phyloP scores from a whole-genome alignment of 2,113 vertebrate species.

The Procavia capensis region DNA sequence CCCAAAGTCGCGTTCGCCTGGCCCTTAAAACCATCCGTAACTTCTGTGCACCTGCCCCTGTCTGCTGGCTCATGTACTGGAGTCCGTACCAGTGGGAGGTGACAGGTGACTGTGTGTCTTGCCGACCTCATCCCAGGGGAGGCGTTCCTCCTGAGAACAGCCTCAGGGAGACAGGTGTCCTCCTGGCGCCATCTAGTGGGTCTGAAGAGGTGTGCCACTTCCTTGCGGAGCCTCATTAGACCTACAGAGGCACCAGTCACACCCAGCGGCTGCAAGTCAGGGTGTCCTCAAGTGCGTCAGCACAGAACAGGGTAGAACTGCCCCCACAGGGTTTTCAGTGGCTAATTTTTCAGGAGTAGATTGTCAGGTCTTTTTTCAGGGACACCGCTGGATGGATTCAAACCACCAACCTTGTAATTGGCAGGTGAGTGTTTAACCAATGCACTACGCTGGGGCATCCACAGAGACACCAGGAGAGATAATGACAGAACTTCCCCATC shows the following conservation, averaged over 20 bases:
- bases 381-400: background rate
- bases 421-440: background rate
- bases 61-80: background rate
- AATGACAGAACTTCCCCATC: background rate
- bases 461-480: background rate
- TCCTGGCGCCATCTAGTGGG: constrained; percentile 63
- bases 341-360: background rate
- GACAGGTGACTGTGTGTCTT: too few species aligned
- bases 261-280: background rate
- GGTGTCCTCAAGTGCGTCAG: background rate
- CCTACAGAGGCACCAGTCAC: too few species aligned
- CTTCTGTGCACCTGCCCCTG: background rate
- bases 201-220: fast-evolving
- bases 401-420: background rate
- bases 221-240: background rate
- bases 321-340: background rate
- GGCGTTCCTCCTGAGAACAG: fast-evolving
- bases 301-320: background rate
- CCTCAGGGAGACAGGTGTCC: background rate
- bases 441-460: background rate
- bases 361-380: background rate
- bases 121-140: fast-evolving
- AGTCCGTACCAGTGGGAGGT: too few species aligned
- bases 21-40: background rate
- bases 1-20: background rate